Evolutionary conservation across 2,113 vertebrate genomes (phyloP).

Genomic region (Steatornis caripensis): DNA sequence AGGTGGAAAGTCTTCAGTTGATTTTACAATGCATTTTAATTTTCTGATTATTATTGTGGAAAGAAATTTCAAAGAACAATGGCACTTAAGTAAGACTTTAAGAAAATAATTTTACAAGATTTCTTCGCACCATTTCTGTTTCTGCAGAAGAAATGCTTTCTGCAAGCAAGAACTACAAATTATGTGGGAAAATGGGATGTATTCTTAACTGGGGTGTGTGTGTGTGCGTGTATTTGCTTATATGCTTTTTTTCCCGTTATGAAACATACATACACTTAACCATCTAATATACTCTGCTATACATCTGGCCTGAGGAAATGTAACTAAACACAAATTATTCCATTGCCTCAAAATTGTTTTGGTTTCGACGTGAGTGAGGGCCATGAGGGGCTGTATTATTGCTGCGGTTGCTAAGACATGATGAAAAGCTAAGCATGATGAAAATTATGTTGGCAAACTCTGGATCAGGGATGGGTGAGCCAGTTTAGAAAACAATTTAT

Average conservation of each 20-base stretch:
- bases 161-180: not conserved
- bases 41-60: not conserved
- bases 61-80: not conserved
- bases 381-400: conserved; percentile 13
- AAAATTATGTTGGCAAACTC: conserved; percentile 30
- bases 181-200: not conserved
- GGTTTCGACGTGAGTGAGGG: conserved; percentile 1
- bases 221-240: too few species aligned
- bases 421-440: not conserved
- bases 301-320: not conserved
- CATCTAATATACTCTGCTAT: not conserved
- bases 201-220: not conserved
- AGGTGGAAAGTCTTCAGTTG: not conserved
- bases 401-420: not conserved
- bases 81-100: not conserved
- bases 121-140: not conserved
- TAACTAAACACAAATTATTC: conserved; percentile 25
- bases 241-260: rapidly evolving
- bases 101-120: not conserved
- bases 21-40: not conserved
- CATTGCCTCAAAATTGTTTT: not conserved
- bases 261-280: not conserved
- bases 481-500: conserved; percentile 51
- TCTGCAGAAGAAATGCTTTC: not conserved
- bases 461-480: not conserved